Evolutionary conservation across 2,113 vertebrate species (phyloP).

Genomic region (Neogale vison): DNA sequence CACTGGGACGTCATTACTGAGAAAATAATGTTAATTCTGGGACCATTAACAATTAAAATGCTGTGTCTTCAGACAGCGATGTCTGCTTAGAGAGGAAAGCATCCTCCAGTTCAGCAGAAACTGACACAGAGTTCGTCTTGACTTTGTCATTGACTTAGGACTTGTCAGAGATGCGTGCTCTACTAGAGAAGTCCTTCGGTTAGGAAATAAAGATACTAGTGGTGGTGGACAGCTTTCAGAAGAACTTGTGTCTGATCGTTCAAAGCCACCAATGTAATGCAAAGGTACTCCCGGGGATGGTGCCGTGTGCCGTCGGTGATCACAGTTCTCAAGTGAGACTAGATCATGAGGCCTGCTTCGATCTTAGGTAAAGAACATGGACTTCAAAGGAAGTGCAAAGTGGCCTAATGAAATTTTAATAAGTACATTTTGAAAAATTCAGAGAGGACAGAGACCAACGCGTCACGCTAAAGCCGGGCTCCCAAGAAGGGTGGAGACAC

Average conservation of each 20-base stretch:
- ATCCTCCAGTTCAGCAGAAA: not conserved
- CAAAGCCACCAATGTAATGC: not conserved
- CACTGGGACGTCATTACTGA: not conserved
- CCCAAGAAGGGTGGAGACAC: not conserved
- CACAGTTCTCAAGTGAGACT: not conserved
- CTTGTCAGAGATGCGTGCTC: not conserved
- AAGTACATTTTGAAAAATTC: conserved; percentile 30
- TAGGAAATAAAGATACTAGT: not conserved
- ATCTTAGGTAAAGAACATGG: not conserved
- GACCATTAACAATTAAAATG: not conserved
- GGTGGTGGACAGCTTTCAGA: not conserved
- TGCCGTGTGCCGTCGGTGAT: no score
- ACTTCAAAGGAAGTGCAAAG: not conserved
- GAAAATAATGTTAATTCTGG: not conserved
- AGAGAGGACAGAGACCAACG: not conserved
- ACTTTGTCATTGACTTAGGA: not conserved
- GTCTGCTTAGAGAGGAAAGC: not conserved
- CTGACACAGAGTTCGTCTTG: not conserved
- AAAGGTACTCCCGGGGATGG: not conserved
- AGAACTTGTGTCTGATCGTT: not conserved
- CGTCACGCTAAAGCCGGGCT: not conserved
- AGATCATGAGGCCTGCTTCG: not conserved
- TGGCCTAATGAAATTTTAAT: not conserved
- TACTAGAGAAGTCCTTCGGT: not conserved
- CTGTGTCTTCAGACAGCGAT: not conserved